phyloP scores from a whole-genome alignment of 2,113 vertebrate genomes.

The Callopanchax toddi region DNA sequence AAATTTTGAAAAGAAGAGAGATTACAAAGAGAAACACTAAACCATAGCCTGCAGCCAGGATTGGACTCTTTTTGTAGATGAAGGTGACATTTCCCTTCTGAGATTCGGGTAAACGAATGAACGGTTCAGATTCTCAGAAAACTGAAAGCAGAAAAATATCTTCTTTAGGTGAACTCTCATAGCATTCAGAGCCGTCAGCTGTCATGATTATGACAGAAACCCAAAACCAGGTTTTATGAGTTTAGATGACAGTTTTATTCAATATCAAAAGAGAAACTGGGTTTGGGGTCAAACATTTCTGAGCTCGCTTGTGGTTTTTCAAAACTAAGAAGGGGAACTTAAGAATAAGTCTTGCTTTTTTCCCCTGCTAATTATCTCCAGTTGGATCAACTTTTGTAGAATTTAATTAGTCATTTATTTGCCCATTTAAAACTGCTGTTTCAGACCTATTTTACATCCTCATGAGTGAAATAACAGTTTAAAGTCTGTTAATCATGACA shows the following conservation, averaged over 20 bases:
- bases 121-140: neutral
- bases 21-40: constrained; percentile 6
- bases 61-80: constrained; percentile 31
- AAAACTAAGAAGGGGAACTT: no score
- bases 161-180: constrained; percentile 22
- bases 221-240: constrained; percentile 23
- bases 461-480: no score
- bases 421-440: no score
- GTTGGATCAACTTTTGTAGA: no score
- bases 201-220: constrained; percentile 34
- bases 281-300: neutral
- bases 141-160: constrained; percentile 14
- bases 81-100: constrained; percentile 30
- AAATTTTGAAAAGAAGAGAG: constrained; percentile 16
- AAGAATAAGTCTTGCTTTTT: no score
- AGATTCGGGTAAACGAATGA: constrained; percentile 29
- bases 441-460: no score
- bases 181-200: constrained; percentile 33
- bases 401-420: no score
- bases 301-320: neutral
- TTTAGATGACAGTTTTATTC: constrained; percentile 15
- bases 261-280: neutral
- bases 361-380: no score
- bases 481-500: no score
- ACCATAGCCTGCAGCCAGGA: constrained; percentile 24